Evolutionary conservation across 1,140 invertebrate species (phyloP), one percentile per base, ranked within the genome.

Genomic region (Contarinia nasturtii): DNA sequence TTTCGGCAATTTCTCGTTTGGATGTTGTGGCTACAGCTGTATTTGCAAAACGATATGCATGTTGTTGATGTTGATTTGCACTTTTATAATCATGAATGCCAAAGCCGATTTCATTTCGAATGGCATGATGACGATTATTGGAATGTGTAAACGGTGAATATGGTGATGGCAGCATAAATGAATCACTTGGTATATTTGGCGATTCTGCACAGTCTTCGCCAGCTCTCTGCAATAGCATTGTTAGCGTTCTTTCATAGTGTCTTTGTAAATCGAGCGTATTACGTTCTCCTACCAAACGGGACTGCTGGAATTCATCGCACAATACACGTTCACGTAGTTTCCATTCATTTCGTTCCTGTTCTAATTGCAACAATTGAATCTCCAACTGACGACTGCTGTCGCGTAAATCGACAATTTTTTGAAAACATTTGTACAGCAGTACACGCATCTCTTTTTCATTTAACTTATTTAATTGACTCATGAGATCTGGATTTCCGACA

Each of bases 361-460:
- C 55, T 64, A 68, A 33, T 52, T 60, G 66, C 33, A 74, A 70
- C 34, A 74, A 65, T 52, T 82, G 73, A 33, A 77, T 63, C 53
- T 83, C 80, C 18, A 82, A 55, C 53, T 77, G 77, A 22, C 76
- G 73, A 1, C 76, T 76, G 7, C 72, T 77, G 51, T 82, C 79
- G 18, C 80, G 69, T 33, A 87, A 58, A 57, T 82, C 79, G 44
- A 87, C 77, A 36, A 91, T 84, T 70, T 92, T 91, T 51, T 81
- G 74, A 59, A 92, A 93, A 66, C 90, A 92, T 56, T 82, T 85
- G 51, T 84, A 82, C 18, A 92, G 71, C 33, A 94, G 64, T 1
- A 79, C 77, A 48, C 80, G 76, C 63, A 87, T 81, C 66, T 93
- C 88, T 43, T 79, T 72, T 12, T 77, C 68, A 0, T 80, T 81